phyloP scores from a whole-genome alignment of 2,113 vertebrate species.

The Bos javanicus region DNA sequence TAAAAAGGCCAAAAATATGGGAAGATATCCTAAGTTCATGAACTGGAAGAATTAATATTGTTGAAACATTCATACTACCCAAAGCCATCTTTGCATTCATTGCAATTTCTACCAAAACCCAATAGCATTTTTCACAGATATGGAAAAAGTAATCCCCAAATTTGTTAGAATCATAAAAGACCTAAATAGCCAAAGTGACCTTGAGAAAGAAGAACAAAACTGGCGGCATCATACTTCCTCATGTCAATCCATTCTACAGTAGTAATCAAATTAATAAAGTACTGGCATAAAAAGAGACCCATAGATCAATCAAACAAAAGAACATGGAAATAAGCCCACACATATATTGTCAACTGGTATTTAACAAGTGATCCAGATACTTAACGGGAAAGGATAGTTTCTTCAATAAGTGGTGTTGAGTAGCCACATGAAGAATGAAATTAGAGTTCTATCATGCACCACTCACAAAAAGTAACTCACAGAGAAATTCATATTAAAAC shows the following conservation, averaged over 20 bases:
- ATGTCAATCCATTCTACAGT: background rate
- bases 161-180: background rate
- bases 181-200: background rate
- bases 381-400: background rate
- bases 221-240: background rate
- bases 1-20: background rate
- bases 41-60: background rate
- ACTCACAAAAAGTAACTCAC: background rate
- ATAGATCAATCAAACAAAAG: background rate
- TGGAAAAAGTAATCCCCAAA: background rate
- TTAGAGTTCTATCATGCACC: background rate
- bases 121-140: background rate
- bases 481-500: background rate
- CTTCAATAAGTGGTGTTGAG: background rate
- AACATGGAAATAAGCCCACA: background rate
- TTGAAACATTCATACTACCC: background rate
- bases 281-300: background rate
- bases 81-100: background rate
- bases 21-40: background rate
- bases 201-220: background rate
- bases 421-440: background rate
- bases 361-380: background rate
- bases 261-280: background rate
- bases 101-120: background rate
- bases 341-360: background rate